Conservation (phyloP, 2,797 vertebrate genomes). For the Paratrypauchen microcephalus region DNA sequence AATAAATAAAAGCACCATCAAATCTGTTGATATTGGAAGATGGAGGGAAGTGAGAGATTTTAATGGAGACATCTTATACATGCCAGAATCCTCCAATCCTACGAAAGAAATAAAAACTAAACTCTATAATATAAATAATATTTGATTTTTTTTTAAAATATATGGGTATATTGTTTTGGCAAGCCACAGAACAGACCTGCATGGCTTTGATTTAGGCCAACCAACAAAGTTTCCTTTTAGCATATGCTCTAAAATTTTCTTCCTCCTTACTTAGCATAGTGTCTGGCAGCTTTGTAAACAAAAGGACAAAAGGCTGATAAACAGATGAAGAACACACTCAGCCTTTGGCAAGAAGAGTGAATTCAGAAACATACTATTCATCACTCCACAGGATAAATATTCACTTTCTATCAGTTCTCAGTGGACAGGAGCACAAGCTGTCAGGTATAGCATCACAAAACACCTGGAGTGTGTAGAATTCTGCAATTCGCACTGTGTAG, state of each 20-base stretch:
- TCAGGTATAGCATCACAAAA: neutral
- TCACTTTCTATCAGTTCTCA: neutral
- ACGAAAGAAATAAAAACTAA: no score
- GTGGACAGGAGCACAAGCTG: conserved; percentile 1
- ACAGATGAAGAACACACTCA: conserved; percentile 5
- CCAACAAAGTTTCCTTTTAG: neutral
- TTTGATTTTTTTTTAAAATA: neutral
- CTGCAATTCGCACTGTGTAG: no score
- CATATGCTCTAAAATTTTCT: neutral
- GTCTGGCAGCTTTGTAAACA: conserved; percentile 30
- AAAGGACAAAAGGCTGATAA: conserved; percentile 22
- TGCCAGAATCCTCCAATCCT: no score
- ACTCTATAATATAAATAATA: no score
- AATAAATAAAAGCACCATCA: no score
- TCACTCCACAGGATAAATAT: conserved; percentile 1
- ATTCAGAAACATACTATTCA: neutral
- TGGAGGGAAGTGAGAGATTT: no score
- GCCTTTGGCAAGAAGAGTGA: neutral
- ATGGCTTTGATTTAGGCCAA: neutral
- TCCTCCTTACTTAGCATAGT: conserved; percentile 1
- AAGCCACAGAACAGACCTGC: neutral
- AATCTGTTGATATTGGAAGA: no score
- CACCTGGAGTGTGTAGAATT: neutral
- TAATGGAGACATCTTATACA: no score
- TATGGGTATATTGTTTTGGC: neutral